Evolutionary conservation across 2,113 vertebrate genomes (phyloP).

Genomic region (Emberiza fucata): DNA sequence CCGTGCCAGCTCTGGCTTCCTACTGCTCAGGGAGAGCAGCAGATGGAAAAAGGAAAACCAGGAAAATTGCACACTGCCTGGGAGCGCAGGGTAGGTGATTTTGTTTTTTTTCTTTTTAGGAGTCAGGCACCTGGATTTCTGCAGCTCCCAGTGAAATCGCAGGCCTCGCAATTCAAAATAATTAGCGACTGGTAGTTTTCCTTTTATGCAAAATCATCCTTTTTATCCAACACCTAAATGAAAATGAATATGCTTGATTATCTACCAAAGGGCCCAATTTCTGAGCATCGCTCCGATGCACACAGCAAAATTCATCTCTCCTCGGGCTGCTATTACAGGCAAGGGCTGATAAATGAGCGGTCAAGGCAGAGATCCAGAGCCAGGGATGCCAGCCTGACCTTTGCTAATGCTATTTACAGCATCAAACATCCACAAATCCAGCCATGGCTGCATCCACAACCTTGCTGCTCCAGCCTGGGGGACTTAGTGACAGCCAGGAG

Average conservation of each 20-base stretch:
- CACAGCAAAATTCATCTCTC: constrained; percentile 1
- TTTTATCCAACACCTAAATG: constrained; percentile 68
- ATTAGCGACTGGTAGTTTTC: constrained; percentile 63
- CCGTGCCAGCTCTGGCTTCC: neutral
- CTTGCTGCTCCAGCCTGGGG: neutral
- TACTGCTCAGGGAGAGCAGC: neutral
- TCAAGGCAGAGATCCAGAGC: neutral
- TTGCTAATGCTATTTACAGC: neutral
- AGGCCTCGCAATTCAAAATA: constrained; percentile 48
- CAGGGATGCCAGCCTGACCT: constrained; percentile 11
- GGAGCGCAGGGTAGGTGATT: neutral
- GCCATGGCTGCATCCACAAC: neutral
- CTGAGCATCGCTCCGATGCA: neutral
- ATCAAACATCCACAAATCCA: neutral
- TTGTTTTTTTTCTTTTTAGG: neutral
- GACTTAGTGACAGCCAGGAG: neutral
- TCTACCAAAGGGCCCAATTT: constrained; percentile 60
- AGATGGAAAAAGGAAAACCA: constrained; percentile 27
- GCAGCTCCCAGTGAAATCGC: constrained; percentile 61
- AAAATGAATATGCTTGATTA: constrained; percentile 68
- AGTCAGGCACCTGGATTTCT: constrained; percentile 58
- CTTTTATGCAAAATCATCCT: constrained; percentile 65
- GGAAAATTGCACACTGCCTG: neutral
- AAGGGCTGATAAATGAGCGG: neutral
- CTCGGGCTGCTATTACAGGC: neutral